Base-by-base conservation (phyloP, 1,140 invertebrate species). In the Dinoponera quadriceps region DNA sequence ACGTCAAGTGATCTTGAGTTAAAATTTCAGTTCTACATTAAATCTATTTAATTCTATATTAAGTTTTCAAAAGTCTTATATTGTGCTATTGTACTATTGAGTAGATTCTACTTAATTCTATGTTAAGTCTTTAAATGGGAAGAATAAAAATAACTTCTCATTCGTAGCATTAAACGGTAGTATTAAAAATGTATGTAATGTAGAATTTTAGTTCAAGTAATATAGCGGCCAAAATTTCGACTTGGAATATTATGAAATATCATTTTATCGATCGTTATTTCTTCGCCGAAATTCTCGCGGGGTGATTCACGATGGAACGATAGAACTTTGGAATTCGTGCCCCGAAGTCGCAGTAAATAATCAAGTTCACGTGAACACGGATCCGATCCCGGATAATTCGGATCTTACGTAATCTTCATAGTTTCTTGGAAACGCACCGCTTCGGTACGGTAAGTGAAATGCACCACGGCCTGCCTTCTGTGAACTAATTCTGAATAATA, bases 281-380 rank as follows among this genome's bases (percentile, higher is more conserved):
- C 33, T 27, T 33, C 20, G 0, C 49, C 38, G 27, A 5, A 49
- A 62, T 62, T 48, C 9, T 25, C 14, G 9, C n/a, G 22, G 14
- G 2, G 0, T 74, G 38, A 74, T 49, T 63, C 38, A 74, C 27
- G 27, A 49, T 75, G n/a, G 63, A 9, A 25, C 14, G 18, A 38
- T 25, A 33, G 38, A 74, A 74, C 48, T 74, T 44, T 22, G 33
- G 38, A 62, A 62, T 27, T 48, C 73, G 9, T 2, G 51, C 25
- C 22, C 5, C n/a, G 22, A 16, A 27, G 33, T 68, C n/a, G n/a
- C 25, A 22, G 29, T 74, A 38, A 62, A 16, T 48, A 77, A 77
- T 55, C 49, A 66, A 27, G 22, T 5, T 7, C 33, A 16, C 0
- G 38, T 27, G 9, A 51, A 29, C 3, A 20, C 22, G 13, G 51